Base-by-base conservation (phyloP, 2,113 vertebrate species). In the Hippocampus zosterae region DNA sequence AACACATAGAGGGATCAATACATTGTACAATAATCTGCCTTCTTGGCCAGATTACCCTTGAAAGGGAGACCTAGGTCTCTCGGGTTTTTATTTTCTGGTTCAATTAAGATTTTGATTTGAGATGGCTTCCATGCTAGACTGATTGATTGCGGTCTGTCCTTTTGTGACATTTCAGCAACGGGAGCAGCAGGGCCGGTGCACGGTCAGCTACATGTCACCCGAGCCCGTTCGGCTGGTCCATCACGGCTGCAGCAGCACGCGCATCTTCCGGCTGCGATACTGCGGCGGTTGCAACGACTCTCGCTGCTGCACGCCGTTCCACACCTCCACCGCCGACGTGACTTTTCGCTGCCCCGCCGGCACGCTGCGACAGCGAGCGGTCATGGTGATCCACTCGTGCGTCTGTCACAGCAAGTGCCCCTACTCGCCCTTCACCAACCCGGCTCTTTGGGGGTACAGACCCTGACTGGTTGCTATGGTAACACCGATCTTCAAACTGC, bases 331-430 rank as follows among this genome's bases (percentile, higher is more conserved):
- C 0, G 67, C 76, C 2, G 9, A 74, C n/a, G 87, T 92, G 56
- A 80, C 85, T 64, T 92, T 93, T 87, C 79, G 56, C 27, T 93
- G 92, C 64, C 81, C 79, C 4, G 60, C 12, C 0, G 90, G 92
- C 53, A 69, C 74, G 8, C 66, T 80, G 40, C 12, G 89, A 3
- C 82, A 27, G 41, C 79, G 84, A 57, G 66, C 87, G 0, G 89
- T 92, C 62, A 93, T 93, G 92, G 82, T 88, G 81, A 91, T 93
- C 77, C 88, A 87, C 77, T 91, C 92, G 15, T 93, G 92, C n/a
- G 74, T 69, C 29, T 93, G 92, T 69, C 90, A 92, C 64, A 70
- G 82, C 72, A 89, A 88, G 86, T 93, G 92, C 73, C 90, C 91
- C 29, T 82, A 84, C 60, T 0, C 68, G 0, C 79, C 83, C 0